Evolutionary conservation across 2,888 invertebrate genomes (phyloP), one percentile per base, ranked within the genome.

Genomic region (Melinopterus prodromus): DNA sequence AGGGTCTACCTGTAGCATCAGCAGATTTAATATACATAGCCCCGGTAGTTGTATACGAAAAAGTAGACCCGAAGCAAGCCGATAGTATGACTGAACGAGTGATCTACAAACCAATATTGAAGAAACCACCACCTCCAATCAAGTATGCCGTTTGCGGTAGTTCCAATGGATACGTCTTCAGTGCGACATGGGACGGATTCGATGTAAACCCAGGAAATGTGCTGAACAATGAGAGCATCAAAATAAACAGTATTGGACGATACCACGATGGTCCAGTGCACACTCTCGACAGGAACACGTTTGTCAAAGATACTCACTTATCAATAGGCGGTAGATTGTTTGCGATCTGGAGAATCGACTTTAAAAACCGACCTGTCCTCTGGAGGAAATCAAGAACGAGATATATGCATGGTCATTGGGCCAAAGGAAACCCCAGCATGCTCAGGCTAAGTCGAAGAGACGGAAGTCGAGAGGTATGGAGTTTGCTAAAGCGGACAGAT

Each of bases 401-500:
- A 78, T 90, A 95, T 82, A 94, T 94, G 0, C 91, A 92, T 15
- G 93, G 94, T 0, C 89, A 90, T 69, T 97, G 97, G 96, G 95
- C 95, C n/a, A 90, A 92, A n/a, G 92, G 92, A 71, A 92, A 95
- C 77, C 93, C 96, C 0, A 70, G 82, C 0, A 80, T 82, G 16
- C 90, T 97, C 80, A 94, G 94, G 86, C 88, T 97, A 78, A 91
- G 93, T 0, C 93, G 94, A 16, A 91, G 90, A 35, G 95, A 96
- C 89, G 97, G 97, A 2, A 92, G 91, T 80, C 90, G 96, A 14
- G 96, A 97, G 88, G 92, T 94, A 12, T 97, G 97, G 97, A 95
- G 96, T 89, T 89, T 97, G 79, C 88, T 94, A 80, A 89, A 93
- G 76, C 91, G 92, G 86, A 94, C 94, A 82, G 94, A 96, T 84